These are phyloP conservation scores for Merops nubicus DNA, from an alignment of 2,113 vertebrate species.

Conservation along the genomic window DNA sequence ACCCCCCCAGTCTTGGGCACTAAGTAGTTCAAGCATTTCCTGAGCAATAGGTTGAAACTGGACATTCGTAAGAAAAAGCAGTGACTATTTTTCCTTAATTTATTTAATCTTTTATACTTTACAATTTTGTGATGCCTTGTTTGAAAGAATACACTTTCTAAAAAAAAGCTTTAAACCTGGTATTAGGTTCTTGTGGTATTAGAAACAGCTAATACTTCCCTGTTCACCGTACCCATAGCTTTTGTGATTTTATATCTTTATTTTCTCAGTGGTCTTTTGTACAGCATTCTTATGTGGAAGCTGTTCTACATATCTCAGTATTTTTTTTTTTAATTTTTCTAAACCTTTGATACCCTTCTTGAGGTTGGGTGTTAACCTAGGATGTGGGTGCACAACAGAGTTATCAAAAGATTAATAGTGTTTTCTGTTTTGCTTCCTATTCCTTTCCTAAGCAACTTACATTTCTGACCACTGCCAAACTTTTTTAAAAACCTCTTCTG, in stretches of 20 bases:
- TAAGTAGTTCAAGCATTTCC: neutral
- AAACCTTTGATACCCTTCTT: neutral
- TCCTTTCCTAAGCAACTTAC: neutral
- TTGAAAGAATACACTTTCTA: neutral
- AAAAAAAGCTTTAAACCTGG: neutral
- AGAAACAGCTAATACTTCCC: neutral
- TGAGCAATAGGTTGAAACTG: neutral
- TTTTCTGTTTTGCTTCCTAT: neutral
- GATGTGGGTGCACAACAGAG: neutral
- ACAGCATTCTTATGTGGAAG: neutral
- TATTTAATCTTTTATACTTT: neutral
- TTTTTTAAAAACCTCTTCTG: neutral
- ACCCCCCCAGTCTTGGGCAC: fast-evolving
- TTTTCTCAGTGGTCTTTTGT: neutral
- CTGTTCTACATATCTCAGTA: neutral
- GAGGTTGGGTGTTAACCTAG: neutral
- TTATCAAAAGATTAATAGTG: neutral
- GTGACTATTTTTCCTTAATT: neutral
- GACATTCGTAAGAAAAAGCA: neutral
- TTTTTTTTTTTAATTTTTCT: neutral
- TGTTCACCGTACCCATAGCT: neutral
- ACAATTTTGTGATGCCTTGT: neutral
- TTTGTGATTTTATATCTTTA: neutral
- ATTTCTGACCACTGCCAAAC: neutral
- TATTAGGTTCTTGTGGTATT: neutral